Percentiles rank a stretch among this genome's conserved stretches.
These are phyloP conservation scores for Rhinophrynus dorsalis DNA, from an alignment of 2,797 vertebrate genomes.

Conservation along the genomic window DNA sequence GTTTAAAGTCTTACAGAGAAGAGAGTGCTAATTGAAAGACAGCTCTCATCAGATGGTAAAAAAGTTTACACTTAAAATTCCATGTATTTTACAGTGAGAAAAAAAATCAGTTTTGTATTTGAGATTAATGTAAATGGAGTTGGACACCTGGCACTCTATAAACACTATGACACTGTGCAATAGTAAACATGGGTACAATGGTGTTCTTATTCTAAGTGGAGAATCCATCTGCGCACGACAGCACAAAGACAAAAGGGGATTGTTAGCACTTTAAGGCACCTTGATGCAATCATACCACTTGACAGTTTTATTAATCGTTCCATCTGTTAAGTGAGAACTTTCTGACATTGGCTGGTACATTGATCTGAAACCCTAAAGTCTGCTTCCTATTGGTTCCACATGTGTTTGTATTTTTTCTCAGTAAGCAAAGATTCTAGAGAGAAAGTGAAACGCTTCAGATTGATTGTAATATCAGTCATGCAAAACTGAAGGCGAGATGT, in stretches of 20 bases:
- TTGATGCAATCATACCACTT: constrained; percentile 65
- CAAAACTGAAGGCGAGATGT: constrained; percentile 59
- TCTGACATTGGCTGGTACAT: constrained; percentile 70
- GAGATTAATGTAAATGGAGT: constrained; percentile 61
- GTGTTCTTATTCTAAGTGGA: constrained; percentile 62
- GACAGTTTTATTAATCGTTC: constrained; percentile 75
- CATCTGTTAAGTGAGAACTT: constrained; percentile 75
- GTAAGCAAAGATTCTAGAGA: constrained; percentile 73
- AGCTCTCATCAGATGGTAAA: too few relatives aligned
- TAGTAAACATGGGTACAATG: constrained; percentile 60
- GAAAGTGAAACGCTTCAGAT: constrained; percentile 77
- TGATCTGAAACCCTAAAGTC: constrained; percentile 67
- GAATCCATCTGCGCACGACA: constrained; percentile 66
- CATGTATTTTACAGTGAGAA: constrained; percentile 32
- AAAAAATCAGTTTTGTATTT: constrained; percentile 57
- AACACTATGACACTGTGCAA: constrained; percentile 57
- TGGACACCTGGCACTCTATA: constrained; percentile 68
- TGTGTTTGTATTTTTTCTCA: constrained; percentile 79
- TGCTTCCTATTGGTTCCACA: constrained; percentile 82
- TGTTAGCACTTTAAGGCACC: constrained; percentile 73
- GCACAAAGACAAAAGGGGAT: constrained; percentile 73
- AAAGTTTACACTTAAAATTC: constrained; percentile 26
- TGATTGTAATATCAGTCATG: constrained; percentile 75
- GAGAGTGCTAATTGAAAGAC: too few relatives aligned
- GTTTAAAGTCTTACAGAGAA: too few relatives aligned